Conservation (phyloP, 2,113 vertebrate species). For the Neogobius melanostomus region DNA sequence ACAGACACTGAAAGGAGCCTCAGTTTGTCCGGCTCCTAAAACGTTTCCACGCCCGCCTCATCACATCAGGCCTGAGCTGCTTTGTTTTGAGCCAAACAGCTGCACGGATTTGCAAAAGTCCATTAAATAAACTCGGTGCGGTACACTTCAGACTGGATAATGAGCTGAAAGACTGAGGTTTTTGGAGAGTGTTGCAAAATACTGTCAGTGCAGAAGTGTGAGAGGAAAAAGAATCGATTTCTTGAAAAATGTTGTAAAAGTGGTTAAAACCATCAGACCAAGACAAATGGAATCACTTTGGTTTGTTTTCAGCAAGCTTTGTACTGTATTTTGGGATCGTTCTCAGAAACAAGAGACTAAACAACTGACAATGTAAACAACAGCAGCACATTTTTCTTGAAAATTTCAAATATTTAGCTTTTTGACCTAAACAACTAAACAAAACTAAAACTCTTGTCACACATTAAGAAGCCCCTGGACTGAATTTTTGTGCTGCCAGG, state of each 20-base stretch:
- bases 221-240: background rate
- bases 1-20: conserved; percentile 44
- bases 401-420: too few species aligned
- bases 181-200: background rate
- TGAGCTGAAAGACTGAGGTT: background rate
- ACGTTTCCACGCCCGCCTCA: conserved; percentile 24
- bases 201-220: background rate
- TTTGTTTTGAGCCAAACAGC: conserved; percentile 15
- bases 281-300: background rate
- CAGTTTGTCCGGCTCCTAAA: conserved; percentile 39
- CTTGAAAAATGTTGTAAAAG: background rate
- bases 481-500: too few species aligned
- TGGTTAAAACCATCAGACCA: background rate
- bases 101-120: background rate
- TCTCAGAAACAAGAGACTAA: background rate
- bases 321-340: background rate
- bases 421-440: too few species aligned
- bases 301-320: background rate
- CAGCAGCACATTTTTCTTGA: background rate
- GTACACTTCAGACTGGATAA: background rate
- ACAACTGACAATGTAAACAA: background rate
- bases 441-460: too few species aligned
- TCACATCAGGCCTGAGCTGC: conserved; percentile 10
- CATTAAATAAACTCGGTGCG: background rate
- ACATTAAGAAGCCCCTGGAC: too few species aligned